Evolutionary conservation across 2,888 invertebrate species (phyloP), one percentile per base, ranked within the genome.

Genomic region (Xestia sexstrigata): DNA sequence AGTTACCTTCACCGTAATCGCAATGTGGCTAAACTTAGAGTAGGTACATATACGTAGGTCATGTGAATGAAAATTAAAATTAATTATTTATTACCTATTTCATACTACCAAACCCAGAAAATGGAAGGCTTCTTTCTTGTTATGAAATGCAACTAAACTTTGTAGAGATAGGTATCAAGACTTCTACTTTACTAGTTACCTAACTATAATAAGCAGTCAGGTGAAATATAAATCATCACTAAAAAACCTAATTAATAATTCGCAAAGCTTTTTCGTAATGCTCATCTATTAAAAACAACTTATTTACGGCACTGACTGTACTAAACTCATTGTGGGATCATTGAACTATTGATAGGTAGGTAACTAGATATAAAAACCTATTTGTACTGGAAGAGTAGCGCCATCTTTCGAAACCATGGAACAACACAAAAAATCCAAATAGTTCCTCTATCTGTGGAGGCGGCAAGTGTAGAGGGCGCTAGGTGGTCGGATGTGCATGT

Each of bases 401-500:
- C 93, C 95, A 95, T 94, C 95, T 95, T 66, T 87, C 67, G 62
- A 66, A 71, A 73, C 71, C n/a, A 70, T 70, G 39, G 55, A 55
- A 71, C 81, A 89, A 80, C 87, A 83, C 72, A 70, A 45, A 78
- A 78, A 63, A 73, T 74, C 42, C 63, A 82, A 82, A 78, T 83
- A 81, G 87, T 87, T 82, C 77, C 47, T 62, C 66, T 75, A 76
- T 77, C 71, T 69, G 20, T 80, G 26, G n/a, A 15, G 69, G 55
- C 42, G 58, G 63, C 65, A 72, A 82, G 70, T 83, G 84, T 90
- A 92, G 93, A 88, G 90, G 91, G 91, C 93, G 91, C 89, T 90
- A 87, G 76, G 67, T 82, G 77, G 58, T 88, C 87, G 82, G 83
- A 91, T 86, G 89, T 90, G 90, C 92, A 93, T 94, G 94, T 94